These are phyloP conservation scores for Macrobrachium nipponense DNA, from an alignment of 1,140 invertebrate species.

Conservation along the genomic window DNA sequence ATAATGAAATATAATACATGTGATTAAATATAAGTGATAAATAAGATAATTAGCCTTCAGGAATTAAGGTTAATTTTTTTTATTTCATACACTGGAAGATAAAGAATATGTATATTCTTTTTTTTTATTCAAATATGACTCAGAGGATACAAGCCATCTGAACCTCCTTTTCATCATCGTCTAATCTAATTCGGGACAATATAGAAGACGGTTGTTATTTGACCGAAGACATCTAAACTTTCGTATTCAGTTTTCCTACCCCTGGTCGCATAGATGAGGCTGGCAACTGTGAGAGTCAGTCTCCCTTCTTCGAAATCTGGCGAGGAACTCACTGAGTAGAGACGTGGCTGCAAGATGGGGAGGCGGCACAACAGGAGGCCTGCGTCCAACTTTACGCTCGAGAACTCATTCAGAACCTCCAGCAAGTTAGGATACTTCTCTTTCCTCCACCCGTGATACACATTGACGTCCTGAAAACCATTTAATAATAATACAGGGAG, in stretches of 20 bases:
- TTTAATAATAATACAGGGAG: conserved; percentile 41
- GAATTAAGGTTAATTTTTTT: too few relatives aligned
- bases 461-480: conserved; percentile 79
- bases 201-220: too few relatives aligned
- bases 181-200: too few relatives aligned
- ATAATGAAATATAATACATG: background rate
- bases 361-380: conserved; percentile 85
- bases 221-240: background rate
- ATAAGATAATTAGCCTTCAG: too few relatives aligned
- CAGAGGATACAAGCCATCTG: too few relatives aligned
- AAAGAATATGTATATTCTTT: too few relatives aligned
- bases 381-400: conserved; percentile 83
- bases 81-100: too few relatives aligned
- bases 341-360: conserved; percentile 82
- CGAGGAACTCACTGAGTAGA: conserved; percentile 94
- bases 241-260: conserved; percentile 71
- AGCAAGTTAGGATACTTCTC: conserved; percentile 85
- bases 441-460: conserved; percentile 94
- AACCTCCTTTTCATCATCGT: too few relatives aligned
- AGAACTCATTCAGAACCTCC: conserved; percentile 89
- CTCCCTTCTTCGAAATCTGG: conserved; percentile 79
- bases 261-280: conserved; percentile 87
- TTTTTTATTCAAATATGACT: too few relatives aligned
- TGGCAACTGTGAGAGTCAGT: conserved; percentile 90
- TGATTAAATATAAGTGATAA: too few relatives aligned